These are phyloP conservation scores for Neodon shergylaensis DNA, from an alignment of 2,113 vertebrate species.

Conservation along the genomic window DNA sequence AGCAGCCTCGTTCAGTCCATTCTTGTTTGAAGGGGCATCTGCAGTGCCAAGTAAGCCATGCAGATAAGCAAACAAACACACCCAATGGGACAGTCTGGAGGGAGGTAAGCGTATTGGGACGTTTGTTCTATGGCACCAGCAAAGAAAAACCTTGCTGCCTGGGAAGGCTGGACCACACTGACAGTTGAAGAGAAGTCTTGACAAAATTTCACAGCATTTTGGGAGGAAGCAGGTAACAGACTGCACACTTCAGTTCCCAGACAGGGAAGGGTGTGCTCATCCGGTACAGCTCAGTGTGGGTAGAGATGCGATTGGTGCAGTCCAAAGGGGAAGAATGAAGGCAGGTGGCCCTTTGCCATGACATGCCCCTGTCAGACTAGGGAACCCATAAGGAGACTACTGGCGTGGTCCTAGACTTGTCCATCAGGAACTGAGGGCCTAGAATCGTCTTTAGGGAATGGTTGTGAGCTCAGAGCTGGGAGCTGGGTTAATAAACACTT, in stretches of 20 bases:
- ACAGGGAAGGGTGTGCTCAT: neutral
- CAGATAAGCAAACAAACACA: neutral
- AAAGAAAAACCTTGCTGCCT: slow-evolving; percentile 55
- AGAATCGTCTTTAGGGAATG: neutral
- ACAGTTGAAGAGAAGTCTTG: slow-evolving; percentile 26
- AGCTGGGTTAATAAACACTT: neutral
- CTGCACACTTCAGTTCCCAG: neutral
- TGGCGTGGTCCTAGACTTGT: neutral
- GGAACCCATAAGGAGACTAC: neutral
- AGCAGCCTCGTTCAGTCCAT: neutral
- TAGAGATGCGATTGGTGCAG: neutral
- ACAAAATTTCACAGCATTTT: slow-evolving; percentile 13
- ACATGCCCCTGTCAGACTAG: neutral
- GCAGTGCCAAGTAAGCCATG: neutral
- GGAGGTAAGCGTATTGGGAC: neutral
- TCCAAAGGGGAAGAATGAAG: neutral
- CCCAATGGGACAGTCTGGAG: neutral
- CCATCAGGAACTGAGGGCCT: neutral
- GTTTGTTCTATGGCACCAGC: slow-evolving; percentile 49
- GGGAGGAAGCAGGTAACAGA: slow-evolving; percentile 21
- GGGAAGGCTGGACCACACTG: slow-evolving; percentile 54
- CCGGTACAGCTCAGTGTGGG: neutral
- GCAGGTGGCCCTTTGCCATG: neutral
- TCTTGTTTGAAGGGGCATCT: neutral
- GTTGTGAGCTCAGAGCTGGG: neutral